Evolutionary conservation across 2,888 invertebrate genomes (phyloP), one percentile per base, ranked within the genome.

Genomic region (Syritta pipiens): DNA sequence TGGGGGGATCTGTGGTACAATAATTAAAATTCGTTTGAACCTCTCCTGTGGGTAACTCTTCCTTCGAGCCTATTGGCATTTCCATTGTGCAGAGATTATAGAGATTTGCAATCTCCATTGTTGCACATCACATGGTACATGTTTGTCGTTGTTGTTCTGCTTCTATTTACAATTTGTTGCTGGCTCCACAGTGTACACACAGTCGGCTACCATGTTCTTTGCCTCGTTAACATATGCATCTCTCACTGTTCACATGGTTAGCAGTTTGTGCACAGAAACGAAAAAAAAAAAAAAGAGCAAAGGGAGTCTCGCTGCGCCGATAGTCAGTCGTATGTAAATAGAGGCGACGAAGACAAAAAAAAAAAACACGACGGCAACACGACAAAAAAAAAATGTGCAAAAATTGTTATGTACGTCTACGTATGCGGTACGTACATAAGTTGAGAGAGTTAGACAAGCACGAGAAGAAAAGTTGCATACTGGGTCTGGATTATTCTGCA

Each of bases 51-150:
- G 14, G 46, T 55, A 57, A 62, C 49, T 37, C 17, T 20, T 44
- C 53, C 59, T 14, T 59, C 32, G 40, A 48, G 72, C 59, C 53
- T 59, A 65, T 77, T 48, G 68, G 60, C 19, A 67, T 17, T 59
- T 60, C 5, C 30, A 57, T 72, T 59, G 48, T 44, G 48, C 60
- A 55, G 48, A 53, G 71, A 71, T 76, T 71, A 57, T 44, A 32
- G 44, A 77, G 32, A 67, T 77, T 49, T 71, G 57, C 44, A 51
- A 69, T 37, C 42, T 71, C 49, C 10, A 57, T 63, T 76, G 62
- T 62, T 62, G 17, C 10, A 12, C 22, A n/a, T 9, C 4, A 1
- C 32, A 7, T 7, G 51, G 30, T 28, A 0, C 22, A 22, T 26
- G 14, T 32, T 17, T 37, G 10, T 20, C 14, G 12, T 53, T 37